Base-by-base conservation (phyloP, 2,797 vertebrate species). In the Megalops cyprinoides region DNA sequence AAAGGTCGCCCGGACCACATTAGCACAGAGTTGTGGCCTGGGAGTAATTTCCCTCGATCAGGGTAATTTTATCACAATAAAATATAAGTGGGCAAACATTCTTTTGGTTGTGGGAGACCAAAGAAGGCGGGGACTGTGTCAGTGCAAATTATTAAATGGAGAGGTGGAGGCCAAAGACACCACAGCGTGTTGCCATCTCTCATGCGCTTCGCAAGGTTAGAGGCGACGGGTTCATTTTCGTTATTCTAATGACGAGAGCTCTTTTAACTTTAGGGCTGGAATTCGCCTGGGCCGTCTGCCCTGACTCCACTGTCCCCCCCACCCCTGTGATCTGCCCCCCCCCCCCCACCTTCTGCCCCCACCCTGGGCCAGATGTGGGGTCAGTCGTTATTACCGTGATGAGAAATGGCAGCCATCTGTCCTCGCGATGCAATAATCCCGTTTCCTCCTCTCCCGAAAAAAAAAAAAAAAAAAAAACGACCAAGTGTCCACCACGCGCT, bases 391-490 rank as follows among this genome's bases (percentile, higher is more conserved):
- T 85, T 83, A 87, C 48, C 85, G 84, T 89, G 88, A 92, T 90
- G 90, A 91, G 88, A 90, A 87, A 81, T 88, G 87, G 86, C 90
- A 90, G 86, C 60, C 86, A 86, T 91, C 90, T 91, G 90, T 93
- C 91, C 84, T 87, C 90, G 84, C 84, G 80, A 73, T 84, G 86
- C 78, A 91, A 88, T 89, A 90, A 85, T 82, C 81, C 58, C 8
- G 77, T 88, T 81, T 81, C 79, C 74, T 58, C 88, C 89, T 84
- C 87, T 84, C 79, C 48, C 25, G 76, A 60, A 53, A 6, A 56
- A 10, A 65, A 84, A 86, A 85, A 82, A n/a, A n/a, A n/a, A n/a
- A 20, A 69, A 42, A 69, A 69, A 37, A 69, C 18, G 10, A 65
- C 0, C 6, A 9, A 37, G 65, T 42, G 31, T 42, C 65, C 28